Evolutionary conservation across 1,140 invertebrate species (phyloP).

Genomic region (Heliothis subflexa): DNA sequence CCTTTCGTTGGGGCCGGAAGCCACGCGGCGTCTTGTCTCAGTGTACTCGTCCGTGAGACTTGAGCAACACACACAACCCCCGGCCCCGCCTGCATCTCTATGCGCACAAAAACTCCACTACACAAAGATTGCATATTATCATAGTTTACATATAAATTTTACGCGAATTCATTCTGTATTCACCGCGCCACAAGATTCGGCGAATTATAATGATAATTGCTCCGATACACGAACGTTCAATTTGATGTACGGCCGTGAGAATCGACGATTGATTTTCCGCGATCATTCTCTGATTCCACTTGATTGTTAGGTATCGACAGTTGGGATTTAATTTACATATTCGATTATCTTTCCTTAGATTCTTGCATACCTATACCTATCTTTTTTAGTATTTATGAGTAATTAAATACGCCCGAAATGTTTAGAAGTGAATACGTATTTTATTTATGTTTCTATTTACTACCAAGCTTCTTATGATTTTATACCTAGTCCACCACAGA

Average conservation of each 20-base stretch:
- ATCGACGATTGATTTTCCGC: conserved; percentile 80
- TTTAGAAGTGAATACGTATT: not conserved
- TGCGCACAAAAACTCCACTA: conserved; percentile 67
- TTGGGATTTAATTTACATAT: conserved; percentile 62
- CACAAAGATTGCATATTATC: conserved; percentile 80
- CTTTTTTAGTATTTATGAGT: conserved; percentile 19
- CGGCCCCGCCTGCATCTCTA: conserved; percentile 56
- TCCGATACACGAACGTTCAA: conserved; percentile 80
- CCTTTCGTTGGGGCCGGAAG: conserved; percentile 84
- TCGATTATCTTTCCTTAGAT: conserved; percentile 49
- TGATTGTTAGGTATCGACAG: conserved; percentile 65
- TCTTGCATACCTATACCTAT: not conserved
- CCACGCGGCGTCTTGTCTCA: conserved; percentile 84
- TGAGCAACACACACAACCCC: conserved; percentile 62
- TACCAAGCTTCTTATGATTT: too few species aligned
- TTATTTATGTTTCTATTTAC: not conserved
- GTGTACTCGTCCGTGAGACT: conserved; percentile 83
- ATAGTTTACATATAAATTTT: conserved; percentile 86
- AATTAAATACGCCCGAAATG: not conserved
- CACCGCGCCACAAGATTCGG: conserved; percentile 75
- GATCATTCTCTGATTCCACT: conserved; percentile 62
- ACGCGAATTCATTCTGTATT: conserved; percentile 84
- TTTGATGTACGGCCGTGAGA: conserved; percentile 84
- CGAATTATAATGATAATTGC: conserved; percentile 85
- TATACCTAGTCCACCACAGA: not conserved